Percentiles rank a stretch among this genome's conserved stretches.
These are phyloP conservation scores for Apteryx owenii DNA, from an alignment of 2,113 vertebrate species.

Conservation along the genomic window DNA sequence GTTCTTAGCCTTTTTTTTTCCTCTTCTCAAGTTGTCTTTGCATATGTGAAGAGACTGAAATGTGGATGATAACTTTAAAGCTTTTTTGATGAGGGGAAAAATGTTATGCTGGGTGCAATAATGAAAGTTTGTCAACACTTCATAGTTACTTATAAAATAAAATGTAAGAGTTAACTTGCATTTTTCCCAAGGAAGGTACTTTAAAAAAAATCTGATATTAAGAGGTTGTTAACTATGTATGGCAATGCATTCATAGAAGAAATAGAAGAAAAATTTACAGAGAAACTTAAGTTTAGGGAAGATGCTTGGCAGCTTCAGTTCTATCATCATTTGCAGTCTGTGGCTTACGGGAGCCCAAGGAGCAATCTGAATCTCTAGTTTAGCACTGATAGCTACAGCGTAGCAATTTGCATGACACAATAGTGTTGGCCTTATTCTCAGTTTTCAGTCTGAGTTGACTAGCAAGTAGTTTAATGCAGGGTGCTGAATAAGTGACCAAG, in stretches of 20 bases:
- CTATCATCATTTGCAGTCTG: background rate
- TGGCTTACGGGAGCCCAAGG: background rate
- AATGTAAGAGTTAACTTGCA: background rate
- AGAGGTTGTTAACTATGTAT: background rate
- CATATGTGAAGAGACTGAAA: background rate
- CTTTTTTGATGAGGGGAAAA: background rate
- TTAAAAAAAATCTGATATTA: background rate
- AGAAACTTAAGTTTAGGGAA: background rate
- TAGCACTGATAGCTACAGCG: background rate
- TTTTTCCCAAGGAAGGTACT: background rate
- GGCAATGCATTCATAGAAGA: background rate
- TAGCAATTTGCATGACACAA: background rate
- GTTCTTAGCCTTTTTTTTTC: background rate
- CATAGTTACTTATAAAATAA: background rate
- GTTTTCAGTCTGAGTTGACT: background rate
- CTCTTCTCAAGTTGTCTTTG: background rate
- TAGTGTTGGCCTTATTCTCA: background rate
- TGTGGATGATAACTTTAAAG: background rate
- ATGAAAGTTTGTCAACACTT: background rate
- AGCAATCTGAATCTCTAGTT: background rate
- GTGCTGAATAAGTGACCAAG: too few relatives aligned
- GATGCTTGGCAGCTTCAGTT: background rate
- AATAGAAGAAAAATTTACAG: background rate
- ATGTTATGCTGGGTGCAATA: background rate
- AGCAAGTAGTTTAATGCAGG: background rate